Evolutionary conservation across 2,113 vertebrate species (phyloP), one percentile per base, ranked within the genome.

Genomic region (Platycercus adscitus): DNA sequence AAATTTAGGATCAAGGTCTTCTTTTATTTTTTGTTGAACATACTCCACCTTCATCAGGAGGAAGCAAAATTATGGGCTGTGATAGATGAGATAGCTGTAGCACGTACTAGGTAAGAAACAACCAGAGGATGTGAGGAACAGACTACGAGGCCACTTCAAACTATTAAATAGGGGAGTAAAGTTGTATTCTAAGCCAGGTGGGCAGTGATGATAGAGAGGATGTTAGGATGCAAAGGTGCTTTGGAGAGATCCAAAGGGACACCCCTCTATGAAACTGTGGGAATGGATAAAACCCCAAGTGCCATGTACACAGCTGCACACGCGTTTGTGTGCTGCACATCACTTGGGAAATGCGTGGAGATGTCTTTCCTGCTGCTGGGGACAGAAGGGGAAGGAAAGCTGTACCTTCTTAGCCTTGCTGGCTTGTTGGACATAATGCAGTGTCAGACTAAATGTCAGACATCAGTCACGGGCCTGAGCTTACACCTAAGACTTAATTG

Each of bases 41-140:
- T 14, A 3, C 17, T 88, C 21, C 25, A 46, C n/a, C 26, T 72
- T 53, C 56, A 37, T 24, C 37, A 35, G 17, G 24, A 78, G 28
- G 19, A 65, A 66, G 28, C 16, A 56, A 46, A 82, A 52, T 28
- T 52, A 68, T 5, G 17, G 26, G n/a, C 33, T 43, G 3, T 6
- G 16, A 25, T 9, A 46, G 33, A 21, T 7, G 16, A 89, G 33
- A 33, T 7, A 6, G 33, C 4, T 75, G 61, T 12, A 71, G 35
- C 39, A 46, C 12, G 26, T 11, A 55, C 7, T 2, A 6, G 26
- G 43, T 35, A 43, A 77, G 58, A 76, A 71, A 47, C 24, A 70
- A 33, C 3, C 0, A 0, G 15, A 25, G 35, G 24, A 18, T 17
- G 3, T 6, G 16, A 88, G 28, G 25, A 72, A 21, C 7, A 56